Percentiles rank a stretch among this genome's conserved stretches.
Conservation (phyloP, 2,888 invertebrate species). For the Drosophila borborema region DNA sequence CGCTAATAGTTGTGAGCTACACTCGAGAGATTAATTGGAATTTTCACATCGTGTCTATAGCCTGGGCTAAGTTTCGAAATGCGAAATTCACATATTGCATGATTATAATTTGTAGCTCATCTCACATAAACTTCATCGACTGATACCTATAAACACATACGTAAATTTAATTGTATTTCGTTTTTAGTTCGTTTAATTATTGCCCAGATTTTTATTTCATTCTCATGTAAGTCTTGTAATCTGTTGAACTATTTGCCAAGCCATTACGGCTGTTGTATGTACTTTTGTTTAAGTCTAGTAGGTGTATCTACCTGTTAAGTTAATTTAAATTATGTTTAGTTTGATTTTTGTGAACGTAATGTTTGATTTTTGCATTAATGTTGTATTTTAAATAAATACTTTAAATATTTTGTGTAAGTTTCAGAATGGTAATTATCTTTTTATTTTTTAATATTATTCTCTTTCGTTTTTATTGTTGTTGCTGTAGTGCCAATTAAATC, state of each 20-base stretch:
- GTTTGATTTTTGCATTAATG: constrained; percentile 51
- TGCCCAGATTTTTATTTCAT: constrained; percentile 30
- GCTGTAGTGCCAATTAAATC: constrained; percentile 29
- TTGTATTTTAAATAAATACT: constrained; percentile 71
- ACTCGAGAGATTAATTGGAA: constrained; percentile 33
- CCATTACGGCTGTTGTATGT: constrained; percentile 37
- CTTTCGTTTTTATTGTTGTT: constrained; percentile 12
- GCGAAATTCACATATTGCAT: constrained; percentile 34
- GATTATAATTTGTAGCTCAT: constrained; percentile 55
- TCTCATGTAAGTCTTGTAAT: constrained; percentile 35
- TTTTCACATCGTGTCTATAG: constrained; percentile 24
- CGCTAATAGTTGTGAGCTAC: constrained; percentile 29
- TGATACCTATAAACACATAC: constrained; percentile 62
- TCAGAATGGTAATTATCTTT: constrained; percentile 25
- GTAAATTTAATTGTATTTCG: constrained; percentile 60
- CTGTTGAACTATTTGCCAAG: constrained; percentile 64
- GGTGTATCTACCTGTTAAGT: constrained; percentile 41
- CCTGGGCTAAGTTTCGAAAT: constrained; percentile 28
- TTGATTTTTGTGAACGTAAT: constrained; percentile 41
- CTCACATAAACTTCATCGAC: constrained; percentile 75
- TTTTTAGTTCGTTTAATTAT: constrained; percentile 34
- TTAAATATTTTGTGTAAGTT: constrained; percentile 51
- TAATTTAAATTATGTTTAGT: constrained; percentile 34
- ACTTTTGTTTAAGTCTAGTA: constrained; percentile 44
- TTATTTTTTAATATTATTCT: constrained; percentile 15